phyloP scores from a whole-genome alignment of 2,888 invertebrate genomes.

The Panorpa germanica region DNA sequence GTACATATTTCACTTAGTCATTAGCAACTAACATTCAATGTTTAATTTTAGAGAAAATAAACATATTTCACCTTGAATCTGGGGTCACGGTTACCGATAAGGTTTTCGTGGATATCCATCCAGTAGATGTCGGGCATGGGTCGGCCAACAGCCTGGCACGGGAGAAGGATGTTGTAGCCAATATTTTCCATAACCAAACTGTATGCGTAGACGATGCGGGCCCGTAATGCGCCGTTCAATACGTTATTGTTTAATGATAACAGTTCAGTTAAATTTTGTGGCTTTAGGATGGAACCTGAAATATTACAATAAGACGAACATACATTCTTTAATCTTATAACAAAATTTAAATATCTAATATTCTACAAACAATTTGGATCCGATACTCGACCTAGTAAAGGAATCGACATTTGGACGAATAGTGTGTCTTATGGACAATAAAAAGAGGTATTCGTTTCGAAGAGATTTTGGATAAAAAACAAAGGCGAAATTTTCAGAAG shows the following conservation, averaged over 20 bases:
- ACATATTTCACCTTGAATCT: conserved; percentile 29
- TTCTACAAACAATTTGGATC: too few relatives aligned
- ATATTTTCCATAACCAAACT: conserved; percentile 31
- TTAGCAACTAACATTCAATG: too few relatives aligned
- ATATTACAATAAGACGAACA: conserved; percentile 8
- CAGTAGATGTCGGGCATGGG: conserved; percentile 44
- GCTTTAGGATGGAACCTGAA: conserved; percentile 16
- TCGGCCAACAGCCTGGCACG: conserved; percentile 45
- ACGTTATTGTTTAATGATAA: conserved; percentile 24
- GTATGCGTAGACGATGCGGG: conserved; percentile 32
- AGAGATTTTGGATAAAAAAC: too few relatives aligned
- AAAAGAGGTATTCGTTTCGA: too few relatives aligned
- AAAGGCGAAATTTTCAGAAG: too few relatives aligned
- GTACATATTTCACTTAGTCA: too few relatives aligned
- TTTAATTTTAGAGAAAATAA: too few relatives aligned
- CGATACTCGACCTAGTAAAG: too few relatives aligned
- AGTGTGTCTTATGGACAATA: too few relatives aligned
- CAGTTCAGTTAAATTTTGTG: conserved; percentile 16
- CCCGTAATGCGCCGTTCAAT: conserved; percentile 25
- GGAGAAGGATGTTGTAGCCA: conserved; percentile 42
- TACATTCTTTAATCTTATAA: too few relatives aligned
- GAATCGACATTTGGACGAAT: too few relatives aligned
- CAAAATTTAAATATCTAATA: too few relatives aligned
- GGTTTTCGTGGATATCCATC: conserved; percentile 36
- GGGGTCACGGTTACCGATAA: conserved; percentile 31